phyloP scores from a whole-genome alignment of 2,113 vertebrate species.

The Ptilorrhoa leucosticta region DNA sequence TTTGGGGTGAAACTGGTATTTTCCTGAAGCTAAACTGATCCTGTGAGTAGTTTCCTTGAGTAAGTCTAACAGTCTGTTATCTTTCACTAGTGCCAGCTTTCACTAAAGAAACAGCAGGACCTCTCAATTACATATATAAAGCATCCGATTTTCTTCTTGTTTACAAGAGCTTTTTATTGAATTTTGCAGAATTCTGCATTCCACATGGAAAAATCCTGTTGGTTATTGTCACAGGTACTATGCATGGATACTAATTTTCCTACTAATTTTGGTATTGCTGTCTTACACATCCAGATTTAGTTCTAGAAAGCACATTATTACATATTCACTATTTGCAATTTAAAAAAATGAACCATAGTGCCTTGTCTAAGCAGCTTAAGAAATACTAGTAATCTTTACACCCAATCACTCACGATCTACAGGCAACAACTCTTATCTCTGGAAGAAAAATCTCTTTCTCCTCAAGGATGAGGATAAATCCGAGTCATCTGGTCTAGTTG shows the following conservation, averaged over 20 bases:
- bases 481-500: slow-evolving; percentile 60
- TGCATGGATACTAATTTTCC: neutral
- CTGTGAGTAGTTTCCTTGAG: neutral
- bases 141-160: neutral
- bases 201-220: neutral
- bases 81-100: neutral
- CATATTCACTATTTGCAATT: neutral
- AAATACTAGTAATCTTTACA: slow-evolving; percentile 29
- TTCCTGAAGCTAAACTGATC: neutral
- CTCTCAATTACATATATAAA: neutral
- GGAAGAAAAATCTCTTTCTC: slow-evolving; percentile 51
- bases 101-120: neutral
- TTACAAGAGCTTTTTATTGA: neutral
- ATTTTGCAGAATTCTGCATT: neutral
- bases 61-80: neutral
- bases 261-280: neutral
- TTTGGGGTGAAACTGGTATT: neutral
- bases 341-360: neutral
- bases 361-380: slow-evolving; percentile 11
- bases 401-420: neutral
- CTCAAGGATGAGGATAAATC: slow-evolving; percentile 39
- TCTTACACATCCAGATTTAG: neutral
- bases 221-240: neutral
- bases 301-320: neutral
- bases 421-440: slow-evolving; percentile 38